Evolutionary conservation across 2,113 vertebrate species (phyloP), one percentile per base, ranked within the genome.

Genomic region (Forbesichthys papilliferus): DNA sequence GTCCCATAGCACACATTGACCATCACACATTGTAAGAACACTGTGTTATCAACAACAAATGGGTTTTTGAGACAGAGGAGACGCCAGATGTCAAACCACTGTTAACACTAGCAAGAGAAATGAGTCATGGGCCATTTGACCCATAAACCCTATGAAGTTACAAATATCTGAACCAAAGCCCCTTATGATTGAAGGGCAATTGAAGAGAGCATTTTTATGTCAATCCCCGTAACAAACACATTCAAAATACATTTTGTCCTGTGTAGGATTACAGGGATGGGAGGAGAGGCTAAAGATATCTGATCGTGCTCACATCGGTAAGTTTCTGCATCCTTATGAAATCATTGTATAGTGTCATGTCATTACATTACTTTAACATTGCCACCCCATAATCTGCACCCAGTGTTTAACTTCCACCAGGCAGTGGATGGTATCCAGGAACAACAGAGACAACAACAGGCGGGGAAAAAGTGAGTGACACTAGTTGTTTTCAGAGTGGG

Each of bases 381-480:
- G 0, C 27, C 3, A 27, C 67, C 1, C 6, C 1, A 83, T 14
- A 20, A 1, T 27, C 63, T 66, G 0, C 42, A 48, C 74, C 8
- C 56, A 95, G 94, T 95, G 54, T 95, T 95, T 66, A 92, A 93
- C 87, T 95, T 95, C 83, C 93, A 94, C 69, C 93, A 95, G 68
- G 92, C 92, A 9, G 93, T 89, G 1, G 93, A 94, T 73, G 91
- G 91, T 0, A 90, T 93, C 71, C 93, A 94, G 84, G 94, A 95
- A 74, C 93, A 93, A 79, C 91, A 94, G 68, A 86, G 94, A 11
- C 91, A 93, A 78, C 90, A 91, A 56, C 92, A 93, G 76, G 93
- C 86, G 71, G 93, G 93, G 42, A 93, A 93, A 74, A 95, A 92
- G 94, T 94, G 80, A 86, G 83, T 73, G 61, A 3, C 14, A 66